Conservation (phyloP, 1,140 invertebrate species). For the Drosophila prosaltans region DNA sequence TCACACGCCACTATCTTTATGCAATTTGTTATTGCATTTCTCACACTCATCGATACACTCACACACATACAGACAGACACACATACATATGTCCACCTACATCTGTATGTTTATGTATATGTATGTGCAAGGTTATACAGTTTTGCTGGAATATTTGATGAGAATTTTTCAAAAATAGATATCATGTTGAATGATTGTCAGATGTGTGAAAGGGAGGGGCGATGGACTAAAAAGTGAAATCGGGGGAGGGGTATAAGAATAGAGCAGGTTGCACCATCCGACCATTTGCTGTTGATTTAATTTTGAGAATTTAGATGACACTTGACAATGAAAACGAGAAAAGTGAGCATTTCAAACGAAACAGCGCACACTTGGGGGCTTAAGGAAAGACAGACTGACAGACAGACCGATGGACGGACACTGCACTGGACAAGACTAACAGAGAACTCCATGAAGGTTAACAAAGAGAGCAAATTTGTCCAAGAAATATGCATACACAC, state of each 20-base stretch:
- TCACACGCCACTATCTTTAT: conserved; percentile 28
- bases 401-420: no score
- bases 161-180: conserved; percentile 19
- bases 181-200: conserved; percentile 3
- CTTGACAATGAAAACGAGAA: conserved; percentile 22
- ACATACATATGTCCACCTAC: background rate
- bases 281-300: conserved; percentile 41
- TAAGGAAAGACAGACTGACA: background rate
- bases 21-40: conserved; percentile 15
- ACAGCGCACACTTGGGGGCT: background rate
- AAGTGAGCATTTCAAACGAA: conserved; percentile 26
- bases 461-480: conserved; percentile 33
- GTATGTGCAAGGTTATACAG: background rate
- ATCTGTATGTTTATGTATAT: background rate
- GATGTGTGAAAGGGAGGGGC: background rate
- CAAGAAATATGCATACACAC: conserved; percentile 2
- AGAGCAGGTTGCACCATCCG: conserved; percentile 5
- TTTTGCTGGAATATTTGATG: conserved; percentile 43
- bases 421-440: background rate
- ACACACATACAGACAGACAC: no score
- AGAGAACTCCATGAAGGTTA: conserved; percentile 3
- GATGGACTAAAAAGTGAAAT: no score
- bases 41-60: conserved; percentile 1
- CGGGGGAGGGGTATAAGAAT: background rate
- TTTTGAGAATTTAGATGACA: conserved; percentile 14